Conservation (phyloP, 1,140 invertebrate genomes). For the Lineus longissimus region DNA sequence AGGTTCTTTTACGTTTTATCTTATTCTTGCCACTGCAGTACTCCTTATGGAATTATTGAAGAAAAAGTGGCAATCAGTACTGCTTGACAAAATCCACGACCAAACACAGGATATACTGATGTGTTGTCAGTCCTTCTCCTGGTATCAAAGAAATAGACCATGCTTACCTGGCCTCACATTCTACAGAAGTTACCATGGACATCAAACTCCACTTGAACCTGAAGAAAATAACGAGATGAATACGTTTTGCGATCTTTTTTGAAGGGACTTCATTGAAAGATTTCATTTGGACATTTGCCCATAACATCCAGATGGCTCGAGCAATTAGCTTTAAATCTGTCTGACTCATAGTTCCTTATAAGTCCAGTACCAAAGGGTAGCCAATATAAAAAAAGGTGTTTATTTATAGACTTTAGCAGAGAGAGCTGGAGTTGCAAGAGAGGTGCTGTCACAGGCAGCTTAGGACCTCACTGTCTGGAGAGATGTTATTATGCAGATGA, state of each 20-base stretch:
- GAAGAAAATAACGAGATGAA: not conserved
- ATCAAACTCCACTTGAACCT: slow-evolving; percentile 31
- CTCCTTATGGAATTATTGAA: too few species aligned
- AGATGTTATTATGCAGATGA: too few species aligned
- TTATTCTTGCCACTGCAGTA: not conserved
- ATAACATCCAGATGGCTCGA: not conserved
- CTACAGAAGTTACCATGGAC: slow-evolving; percentile 21
- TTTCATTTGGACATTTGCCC: not conserved
- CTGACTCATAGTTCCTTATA: not conserved
- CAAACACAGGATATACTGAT: too few species aligned
- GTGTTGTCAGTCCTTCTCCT: too few species aligned
- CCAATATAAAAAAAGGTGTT: too few species aligned
- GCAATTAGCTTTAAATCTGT: not conserved
- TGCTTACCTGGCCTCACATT: slow-evolving; percentile 22
- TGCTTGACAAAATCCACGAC: too few species aligned
- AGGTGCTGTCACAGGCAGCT: too few species aligned
- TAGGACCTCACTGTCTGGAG: too few species aligned
- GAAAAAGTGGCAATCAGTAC: not conserved
- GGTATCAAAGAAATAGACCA: too few species aligned
- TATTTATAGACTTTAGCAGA: too few species aligned
- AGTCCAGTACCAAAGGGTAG: not conserved
- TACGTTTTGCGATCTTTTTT: not conserved
- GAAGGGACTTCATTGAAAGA: not conserved
- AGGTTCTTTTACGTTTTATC: not conserved
- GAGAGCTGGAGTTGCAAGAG: too few species aligned